A percentile compares a stretch with the other conserved stretches of the same genome.
These are phyloP conservation scores for Murina feae DNA, from an alignment of 2,113 vertebrate genomes.

Conservation along the genomic window DNA sequence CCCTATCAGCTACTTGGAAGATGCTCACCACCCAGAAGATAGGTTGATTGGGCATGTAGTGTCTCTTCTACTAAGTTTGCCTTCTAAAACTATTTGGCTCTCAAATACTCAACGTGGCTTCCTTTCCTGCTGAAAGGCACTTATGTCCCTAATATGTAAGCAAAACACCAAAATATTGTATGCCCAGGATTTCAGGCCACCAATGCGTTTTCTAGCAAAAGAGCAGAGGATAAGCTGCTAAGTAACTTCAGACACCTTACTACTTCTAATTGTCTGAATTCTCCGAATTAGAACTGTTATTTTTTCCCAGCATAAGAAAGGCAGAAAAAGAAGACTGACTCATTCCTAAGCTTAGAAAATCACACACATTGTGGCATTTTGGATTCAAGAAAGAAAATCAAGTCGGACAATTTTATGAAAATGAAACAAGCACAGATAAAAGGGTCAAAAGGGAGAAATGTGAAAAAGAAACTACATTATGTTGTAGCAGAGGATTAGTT, in stretches of 20 bases:
- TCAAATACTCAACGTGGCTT: background rate
- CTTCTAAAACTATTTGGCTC: slow-evolving; percentile 10
- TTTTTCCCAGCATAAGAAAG: background rate
- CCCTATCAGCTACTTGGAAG: slow-evolving; percentile 55
- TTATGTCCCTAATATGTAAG: background rate
- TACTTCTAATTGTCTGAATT: background rate
- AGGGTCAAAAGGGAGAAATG: background rate
- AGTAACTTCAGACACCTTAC: background rate
- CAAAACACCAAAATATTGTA: background rate
- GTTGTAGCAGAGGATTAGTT: background rate
- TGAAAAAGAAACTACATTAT: background rate
- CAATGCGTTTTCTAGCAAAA: background rate
- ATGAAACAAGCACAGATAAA: background rate
- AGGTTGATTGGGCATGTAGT: slow-evolving; percentile 9
- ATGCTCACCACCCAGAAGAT: slow-evolving; percentile 14
- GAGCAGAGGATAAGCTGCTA: background rate
- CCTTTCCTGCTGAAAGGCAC: background rate
- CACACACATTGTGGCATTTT: background rate
- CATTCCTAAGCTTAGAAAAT: background rate
- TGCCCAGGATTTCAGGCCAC: background rate
- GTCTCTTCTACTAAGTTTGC: background rate
- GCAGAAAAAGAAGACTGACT: background rate
- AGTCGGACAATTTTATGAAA: background rate
- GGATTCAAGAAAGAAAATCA: background rate
- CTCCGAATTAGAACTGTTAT: background rate